Conservation (phyloP, 2,113 vertebrate species). For the Cebus imitator region DNA sequence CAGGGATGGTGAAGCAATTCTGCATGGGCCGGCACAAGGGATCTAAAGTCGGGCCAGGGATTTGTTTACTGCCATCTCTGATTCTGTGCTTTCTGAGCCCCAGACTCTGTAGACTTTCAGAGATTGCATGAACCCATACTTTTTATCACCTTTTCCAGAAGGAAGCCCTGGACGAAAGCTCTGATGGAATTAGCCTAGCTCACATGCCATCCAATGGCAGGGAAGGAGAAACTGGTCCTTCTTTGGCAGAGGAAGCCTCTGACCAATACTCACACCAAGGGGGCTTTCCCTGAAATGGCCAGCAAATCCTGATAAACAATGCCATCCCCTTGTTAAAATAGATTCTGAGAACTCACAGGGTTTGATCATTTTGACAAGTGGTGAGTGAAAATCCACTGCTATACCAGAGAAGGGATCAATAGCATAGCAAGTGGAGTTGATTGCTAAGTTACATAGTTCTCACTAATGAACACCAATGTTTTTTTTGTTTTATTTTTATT, state of each 20-base stretch:
- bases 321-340: not conserved
- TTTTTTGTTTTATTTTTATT: not conserved
- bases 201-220: not conserved
- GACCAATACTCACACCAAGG: not conserved
- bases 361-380: too few species aligned
- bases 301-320: not conserved
- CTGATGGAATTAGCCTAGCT: not conserved
- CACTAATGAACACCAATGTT: not conserved
- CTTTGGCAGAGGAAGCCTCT: not conserved
- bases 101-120: rapidly evolving
- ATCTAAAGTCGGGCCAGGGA: not conserved
- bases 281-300: not conserved
- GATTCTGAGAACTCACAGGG: not conserved
- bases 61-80: not conserved
- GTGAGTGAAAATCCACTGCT: not conserved
- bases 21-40: not conserved
- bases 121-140: not conserved
- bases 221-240: not conserved
- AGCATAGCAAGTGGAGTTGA: not conserved
- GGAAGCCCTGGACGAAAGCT: too few species aligned
- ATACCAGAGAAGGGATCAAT: not conserved
- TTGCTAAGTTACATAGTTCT: not conserved
- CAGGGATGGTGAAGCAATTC: not conserved
- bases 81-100: too few species aligned
- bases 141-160: not conserved